Percentiles rank a stretch among this genome's conserved stretches.
phyloP scores from a whole-genome alignment of 2,113 vertebrate species.

The Aviceda subcristata region DNA sequence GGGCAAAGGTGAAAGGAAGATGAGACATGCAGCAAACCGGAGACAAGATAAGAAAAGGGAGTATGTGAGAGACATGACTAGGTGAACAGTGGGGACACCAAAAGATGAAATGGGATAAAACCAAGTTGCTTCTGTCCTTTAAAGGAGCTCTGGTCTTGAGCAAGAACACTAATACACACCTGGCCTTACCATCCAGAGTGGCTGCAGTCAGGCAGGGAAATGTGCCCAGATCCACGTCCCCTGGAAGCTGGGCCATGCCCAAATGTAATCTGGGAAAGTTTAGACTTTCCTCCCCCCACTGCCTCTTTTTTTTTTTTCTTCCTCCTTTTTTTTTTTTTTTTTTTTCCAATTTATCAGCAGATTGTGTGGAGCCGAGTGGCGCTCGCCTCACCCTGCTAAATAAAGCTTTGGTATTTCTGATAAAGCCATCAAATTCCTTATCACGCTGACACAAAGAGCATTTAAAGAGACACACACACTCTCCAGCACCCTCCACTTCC shows the following conservation, averaged over 20 bases:
- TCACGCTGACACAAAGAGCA: constrained; percentile 86
- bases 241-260: not conserved
- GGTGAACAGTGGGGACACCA: not conserved
- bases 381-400: constrained; percentile 96
- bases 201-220: not conserved
- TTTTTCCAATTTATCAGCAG: constrained; percentile 88
- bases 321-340: constrained; percentile 54
- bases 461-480: constrained; percentile 92
- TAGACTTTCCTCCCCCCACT: constrained; percentile 31
- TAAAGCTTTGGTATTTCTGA: constrained; percentile 99
- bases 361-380: constrained; percentile 85
- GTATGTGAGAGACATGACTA: not conserved
- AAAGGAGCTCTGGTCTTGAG: not conserved
- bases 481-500: constrained; percentile 29
- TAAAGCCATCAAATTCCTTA: constrained; percentile 99
- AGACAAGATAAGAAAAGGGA: not conserved
- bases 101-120: not conserved
- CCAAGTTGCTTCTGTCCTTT: not conserved
- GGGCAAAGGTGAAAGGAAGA: not conserved
- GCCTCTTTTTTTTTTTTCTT: constrained; percentile 66
- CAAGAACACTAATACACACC: not conserved
- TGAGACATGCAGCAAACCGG: not conserved
- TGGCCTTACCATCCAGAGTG: not conserved
- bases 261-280: not conserved
- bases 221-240: not conserved